Conservation (phyloP, 2,113 vertebrate genomes). For the Agelaius phoeniceus region DNA sequence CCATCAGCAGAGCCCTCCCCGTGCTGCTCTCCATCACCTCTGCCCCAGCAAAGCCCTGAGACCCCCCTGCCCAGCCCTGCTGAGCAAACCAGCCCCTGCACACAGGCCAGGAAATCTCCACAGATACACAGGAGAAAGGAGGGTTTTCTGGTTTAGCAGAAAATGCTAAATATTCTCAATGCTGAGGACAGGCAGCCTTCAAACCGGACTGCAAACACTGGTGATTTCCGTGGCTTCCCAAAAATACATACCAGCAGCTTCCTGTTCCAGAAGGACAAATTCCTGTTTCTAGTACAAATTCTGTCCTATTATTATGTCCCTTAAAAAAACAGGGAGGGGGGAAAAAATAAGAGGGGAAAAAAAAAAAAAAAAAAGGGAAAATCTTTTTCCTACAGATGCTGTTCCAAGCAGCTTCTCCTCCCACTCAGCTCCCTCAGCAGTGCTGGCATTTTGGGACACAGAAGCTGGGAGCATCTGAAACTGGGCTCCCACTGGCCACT, state of each 20-base stretch:
- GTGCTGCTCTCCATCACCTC: neutral
- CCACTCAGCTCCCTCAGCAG: neutral
- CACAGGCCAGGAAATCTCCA: neutral
- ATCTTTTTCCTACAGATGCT: neutral
- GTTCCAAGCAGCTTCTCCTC: neutral
- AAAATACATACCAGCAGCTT: constrained; percentile 51
- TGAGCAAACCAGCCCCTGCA: neutral
- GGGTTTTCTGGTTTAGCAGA: neutral
- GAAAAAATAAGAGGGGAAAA: neutral
- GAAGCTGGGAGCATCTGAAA: neutral
- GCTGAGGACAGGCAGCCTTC: neutral
- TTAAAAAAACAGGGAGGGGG: neutral
- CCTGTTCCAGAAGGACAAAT: constrained; percentile 42
- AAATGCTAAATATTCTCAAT: neutral
- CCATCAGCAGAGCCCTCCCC: neutral
- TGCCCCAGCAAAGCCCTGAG: neutral
- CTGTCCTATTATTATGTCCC: constrained; percentile 5
- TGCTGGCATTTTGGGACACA: neutral
- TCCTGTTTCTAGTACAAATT: constrained; percentile 42
- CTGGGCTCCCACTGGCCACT: neutral
- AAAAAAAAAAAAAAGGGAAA: neutral
- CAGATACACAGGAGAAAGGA: rapidly evolving
- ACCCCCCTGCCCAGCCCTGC: neutral
- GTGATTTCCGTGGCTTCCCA: constrained; percentile 9
- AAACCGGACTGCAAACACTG: neutral